A percentile compares a stretch with the other conserved stretches of the same genome.
phyloP scores from a whole-genome alignment of 2,888 invertebrate genomes.

The Ochlodes sylvanus region DNA sequence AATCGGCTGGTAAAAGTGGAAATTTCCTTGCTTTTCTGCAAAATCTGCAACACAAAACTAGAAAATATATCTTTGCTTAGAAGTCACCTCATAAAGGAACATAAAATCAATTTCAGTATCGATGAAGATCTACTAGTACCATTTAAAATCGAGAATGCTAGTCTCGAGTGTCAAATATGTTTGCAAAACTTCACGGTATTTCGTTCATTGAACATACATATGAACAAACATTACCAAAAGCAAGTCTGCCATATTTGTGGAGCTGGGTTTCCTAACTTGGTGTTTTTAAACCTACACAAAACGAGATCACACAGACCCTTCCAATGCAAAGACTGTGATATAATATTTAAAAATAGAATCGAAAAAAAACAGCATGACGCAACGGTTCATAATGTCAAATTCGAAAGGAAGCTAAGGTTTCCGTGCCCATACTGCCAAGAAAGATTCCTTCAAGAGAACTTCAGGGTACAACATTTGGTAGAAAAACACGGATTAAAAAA shows the following conservation, averaged over 20 bases:
- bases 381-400: slow-evolving; percentile 49
- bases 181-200: slow-evolving; percentile 60
- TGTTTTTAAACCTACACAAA: slow-evolving; percentile 69
- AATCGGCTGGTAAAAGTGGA: slow-evolving; percentile 73
- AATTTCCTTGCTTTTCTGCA: slow-evolving; percentile 63
- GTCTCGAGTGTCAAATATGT: slow-evolving; percentile 68
- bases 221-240: slow-evolving; percentile 73
- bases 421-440: slow-evolving; percentile 65
- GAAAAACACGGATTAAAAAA: slow-evolving; percentile 61
- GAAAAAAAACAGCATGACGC: slow-evolving; percentile 56
- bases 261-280: slow-evolving; percentile 67
- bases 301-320: slow-evolving; percentile 59
- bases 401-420: slow-evolving; percentile 59
- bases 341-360: slow-evolving; percentile 52
- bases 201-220: slow-evolving; percentile 68
- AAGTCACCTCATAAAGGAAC: slow-evolving; percentile 55
- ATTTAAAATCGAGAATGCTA: slow-evolving; percentile 59
- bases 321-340: slow-evolving; percentile 58
- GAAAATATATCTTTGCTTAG: slow-evolving; percentile 52
- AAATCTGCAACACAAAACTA: slow-evolving; percentile 55
- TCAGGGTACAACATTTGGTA: slow-evolving; percentile 58
- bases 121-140: slow-evolving; percentile 67
- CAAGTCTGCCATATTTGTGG: slow-evolving; percentile 75
- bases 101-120: slow-evolving; percentile 54
- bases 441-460: slow-evolving; percentile 65